Evolutionary conservation across 2,888 invertebrate genomes (phyloP).

Genomic region (Neoscelio sp.): DNA sequence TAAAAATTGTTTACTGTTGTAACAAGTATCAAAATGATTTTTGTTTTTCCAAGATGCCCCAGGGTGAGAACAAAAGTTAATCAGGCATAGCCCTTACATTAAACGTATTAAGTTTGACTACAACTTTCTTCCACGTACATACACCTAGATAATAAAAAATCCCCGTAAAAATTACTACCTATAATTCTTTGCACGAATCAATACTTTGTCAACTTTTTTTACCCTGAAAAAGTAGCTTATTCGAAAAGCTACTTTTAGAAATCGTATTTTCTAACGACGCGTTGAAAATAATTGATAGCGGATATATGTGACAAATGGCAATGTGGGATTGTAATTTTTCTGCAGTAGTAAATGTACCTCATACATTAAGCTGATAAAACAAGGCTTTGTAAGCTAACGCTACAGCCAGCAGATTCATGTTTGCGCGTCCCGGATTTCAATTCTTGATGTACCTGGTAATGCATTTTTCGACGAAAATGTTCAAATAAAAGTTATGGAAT

Average conservation of each 20-base stretch:
- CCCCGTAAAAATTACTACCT: background rate
- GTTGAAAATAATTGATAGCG: conserved; percentile 56
- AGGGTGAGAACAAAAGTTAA: too few species aligned
- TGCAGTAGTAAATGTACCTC: conserved; percentile 52
- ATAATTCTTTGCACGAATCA: conserved; percentile 4
- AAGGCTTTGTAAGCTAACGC: conserved; percentile 59
- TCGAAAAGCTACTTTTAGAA: conserved; percentile 36
- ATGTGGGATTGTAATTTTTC: conserved; percentile 63
- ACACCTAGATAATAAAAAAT: too few species aligned
- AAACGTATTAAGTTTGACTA: too few species aligned
- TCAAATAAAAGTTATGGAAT: conserved; percentile 24
- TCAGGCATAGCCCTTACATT: too few species aligned
- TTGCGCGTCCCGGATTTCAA: conserved; percentile 58
- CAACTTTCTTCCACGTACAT: too few species aligned
- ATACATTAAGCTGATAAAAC: conserved; percentile 64
- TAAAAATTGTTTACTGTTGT: too few species aligned
- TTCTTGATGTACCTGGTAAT: conserved; percentile 50
- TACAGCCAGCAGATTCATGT: conserved; percentile 48
- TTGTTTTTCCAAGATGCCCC: too few species aligned
- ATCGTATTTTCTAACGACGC: conserved; percentile 48
- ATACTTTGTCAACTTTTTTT: conserved; percentile 29
- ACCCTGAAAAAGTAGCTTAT: conserved; percentile 29
- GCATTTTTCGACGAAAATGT: conserved; percentile 31
- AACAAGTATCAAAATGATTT: too few species aligned
- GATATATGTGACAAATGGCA: conserved; percentile 57